Evolutionary conservation across 2,888 invertebrate species (phyloP).

Genomic region (Danaus chrysippus): DNA sequence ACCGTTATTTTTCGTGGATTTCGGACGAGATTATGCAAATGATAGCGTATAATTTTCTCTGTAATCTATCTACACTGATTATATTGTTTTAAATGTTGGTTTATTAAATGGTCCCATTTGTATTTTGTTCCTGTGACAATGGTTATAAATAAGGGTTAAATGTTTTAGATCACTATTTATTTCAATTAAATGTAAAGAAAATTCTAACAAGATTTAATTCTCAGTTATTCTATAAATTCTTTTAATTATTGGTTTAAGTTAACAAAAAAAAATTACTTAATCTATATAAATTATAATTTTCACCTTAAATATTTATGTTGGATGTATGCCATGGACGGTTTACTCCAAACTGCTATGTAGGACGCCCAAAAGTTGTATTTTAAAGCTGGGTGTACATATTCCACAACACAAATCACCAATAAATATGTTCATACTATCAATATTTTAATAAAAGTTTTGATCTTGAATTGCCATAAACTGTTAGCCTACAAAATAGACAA

Average conservation of each 20-base stretch:
- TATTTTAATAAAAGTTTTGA: too few species aligned
- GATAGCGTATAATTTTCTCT: constrained; percentile 21
- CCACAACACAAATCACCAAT: background rate
- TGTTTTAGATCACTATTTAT: too few species aligned
- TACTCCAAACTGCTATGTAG: constrained; percentile 32
- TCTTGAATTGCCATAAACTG: too few species aligned
- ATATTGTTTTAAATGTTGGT: constrained; percentile 14
- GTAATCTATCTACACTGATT: constrained; percentile 17
- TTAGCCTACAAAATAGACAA: too few species aligned
- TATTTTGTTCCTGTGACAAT: background rate
- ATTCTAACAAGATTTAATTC: too few species aligned
- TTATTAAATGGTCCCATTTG: constrained; percentile 13
- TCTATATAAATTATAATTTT: too few species aligned
- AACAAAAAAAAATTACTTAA: too few species aligned
- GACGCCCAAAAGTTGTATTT: constrained; percentile 29
- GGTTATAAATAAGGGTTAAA: background rate
- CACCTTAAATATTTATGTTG: too few species aligned
- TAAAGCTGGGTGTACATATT: constrained; percentile 15
- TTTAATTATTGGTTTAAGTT: too few species aligned
- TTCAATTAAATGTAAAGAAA: too few species aligned
- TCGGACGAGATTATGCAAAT: constrained; percentile 30
- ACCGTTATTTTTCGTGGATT: constrained; percentile 27
- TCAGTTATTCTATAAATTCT: too few species aligned
- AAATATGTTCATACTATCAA: background rate
- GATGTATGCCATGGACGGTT: constrained; percentile 27